These are phyloP conservation scores for Menidia menidia DNA, from an alignment of 2,797 vertebrate genomes.

Conservation along the genomic window DNA sequence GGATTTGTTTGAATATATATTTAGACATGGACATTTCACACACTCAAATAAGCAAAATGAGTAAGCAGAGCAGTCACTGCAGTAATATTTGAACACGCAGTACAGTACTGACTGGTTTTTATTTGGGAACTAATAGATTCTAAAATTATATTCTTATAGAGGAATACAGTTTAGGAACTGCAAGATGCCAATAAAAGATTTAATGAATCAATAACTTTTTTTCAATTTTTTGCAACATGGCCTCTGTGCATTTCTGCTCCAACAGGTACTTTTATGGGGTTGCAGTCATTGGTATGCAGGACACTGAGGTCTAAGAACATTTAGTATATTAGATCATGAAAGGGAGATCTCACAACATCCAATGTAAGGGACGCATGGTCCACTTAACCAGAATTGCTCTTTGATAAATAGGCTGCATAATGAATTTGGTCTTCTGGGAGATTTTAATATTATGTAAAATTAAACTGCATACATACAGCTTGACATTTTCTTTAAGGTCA, in stretches of 20 bases:
- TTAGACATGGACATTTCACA: neutral
- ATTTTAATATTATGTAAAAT: constrained; percentile 67
- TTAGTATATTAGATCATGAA: neutral
- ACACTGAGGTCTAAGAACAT: neutral
- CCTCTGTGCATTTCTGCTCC: neutral
- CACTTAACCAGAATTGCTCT: constrained; percentile 15
- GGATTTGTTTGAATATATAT: neutral
- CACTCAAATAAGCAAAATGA: no score
- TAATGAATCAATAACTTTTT: neutral
- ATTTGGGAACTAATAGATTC: no score
- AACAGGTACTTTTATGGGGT: neutral
- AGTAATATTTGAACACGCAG: no score
- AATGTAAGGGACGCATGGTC: constrained; percentile 1
- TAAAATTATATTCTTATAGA: neutral
- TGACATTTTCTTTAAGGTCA: constrained; percentile 74
- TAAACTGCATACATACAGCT: constrained; percentile 62
- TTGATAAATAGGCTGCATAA: constrained; percentile 54
- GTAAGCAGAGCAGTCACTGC: no score
- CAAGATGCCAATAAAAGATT: neutral
- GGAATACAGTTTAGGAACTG: neutral
- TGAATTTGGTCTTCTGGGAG: constrained; percentile 48
- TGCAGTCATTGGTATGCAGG: neutral
- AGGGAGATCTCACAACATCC: constrained; percentile 2
- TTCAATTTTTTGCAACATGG: neutral
- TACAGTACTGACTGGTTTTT: no score